Base-by-base conservation (phyloP, 2,113 vertebrate species). In the Galbula dea region DNA sequence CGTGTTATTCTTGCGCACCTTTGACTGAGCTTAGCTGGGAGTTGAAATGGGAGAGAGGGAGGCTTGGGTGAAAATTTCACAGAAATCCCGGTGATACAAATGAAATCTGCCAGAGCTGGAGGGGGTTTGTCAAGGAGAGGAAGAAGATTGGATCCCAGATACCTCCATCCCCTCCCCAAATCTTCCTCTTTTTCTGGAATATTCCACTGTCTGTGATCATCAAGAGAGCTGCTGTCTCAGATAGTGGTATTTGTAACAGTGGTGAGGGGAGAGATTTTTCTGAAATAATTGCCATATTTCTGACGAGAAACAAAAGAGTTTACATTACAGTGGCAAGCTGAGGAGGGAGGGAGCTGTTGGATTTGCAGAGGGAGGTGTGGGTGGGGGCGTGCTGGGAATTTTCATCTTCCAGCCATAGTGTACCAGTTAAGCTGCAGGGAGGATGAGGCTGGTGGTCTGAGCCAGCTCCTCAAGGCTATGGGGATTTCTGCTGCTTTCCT, bases 91-190 rank as follows among this genome's bases (percentile, higher is more conserved):
- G 52, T 87, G 89, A 75, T 88, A 89, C 43, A 78, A 93, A 76
- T 66, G 71, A 93, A 88, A 89, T 83, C 87, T 95, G 82, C 94
- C 66, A 37, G 91, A 81, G 86, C 82, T 74, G 62, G 83, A 89
- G 76, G 69, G 80, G 67, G 72, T 13, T 62, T 86, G 90, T 51
- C 72, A 91, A 75, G 45, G 87, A 85, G 93, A 82, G 75, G 92
- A 96, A 86, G 90, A 94, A 96, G 83, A 94, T 92, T 95, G 90
- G 95, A 96, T 91, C 93, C 62, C 78, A 71, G 91, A 94, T 84
- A 85, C 76, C 58, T 89, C 32, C n/a, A 92, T 76, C 78, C 86
- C 65, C 86, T 89, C 57, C 54, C 86, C 72, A 91, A 73, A 94
- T 91, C 82, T 79, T 82, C 68, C 29, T 58, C 79, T 81, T 73